Evolutionary conservation across 2,113 vertebrate genomes (phyloP).

Genomic region (Pteropus alecto): DNA sequence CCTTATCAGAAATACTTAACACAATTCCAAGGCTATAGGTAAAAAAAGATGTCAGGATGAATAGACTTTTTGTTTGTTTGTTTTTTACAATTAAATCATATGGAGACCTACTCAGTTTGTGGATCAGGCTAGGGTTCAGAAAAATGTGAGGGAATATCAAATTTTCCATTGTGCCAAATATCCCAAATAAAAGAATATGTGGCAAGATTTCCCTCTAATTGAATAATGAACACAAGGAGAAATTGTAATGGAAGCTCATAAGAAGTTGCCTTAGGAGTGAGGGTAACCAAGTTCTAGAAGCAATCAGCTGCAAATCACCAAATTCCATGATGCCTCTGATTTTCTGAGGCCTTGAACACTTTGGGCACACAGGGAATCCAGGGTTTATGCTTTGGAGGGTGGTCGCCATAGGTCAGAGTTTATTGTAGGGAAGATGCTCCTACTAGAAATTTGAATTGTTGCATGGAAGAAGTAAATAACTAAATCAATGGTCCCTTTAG

Average conservation of each 20-base stretch:
- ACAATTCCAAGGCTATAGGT: not conserved
- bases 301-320: not conserved
- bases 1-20: not conserved
- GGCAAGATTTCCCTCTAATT: not conserved
- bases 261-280: not conserved
- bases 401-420: not conserved
- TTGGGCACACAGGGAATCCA: not conserved
- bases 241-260: not conserved
- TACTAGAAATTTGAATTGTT: not conserved
- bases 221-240: not conserved
- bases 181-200: not conserved
- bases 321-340: not conserved
- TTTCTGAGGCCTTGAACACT: not conserved
- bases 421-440: not conserved
- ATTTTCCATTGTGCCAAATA: not conserved
- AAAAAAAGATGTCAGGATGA: not conserved
- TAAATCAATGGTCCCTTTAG: not conserved
- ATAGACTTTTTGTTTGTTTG: not conserved
- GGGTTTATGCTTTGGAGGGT: not conserved
- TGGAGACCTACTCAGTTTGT: not conserved
- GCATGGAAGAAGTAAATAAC: not conserved
- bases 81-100: not conserved
- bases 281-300: not conserved
- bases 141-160: not conserved
- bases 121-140: not conserved